phyloP scores from a whole-genome alignment of 2,797 vertebrate genomes.

The Xenops minutus region DNA sequence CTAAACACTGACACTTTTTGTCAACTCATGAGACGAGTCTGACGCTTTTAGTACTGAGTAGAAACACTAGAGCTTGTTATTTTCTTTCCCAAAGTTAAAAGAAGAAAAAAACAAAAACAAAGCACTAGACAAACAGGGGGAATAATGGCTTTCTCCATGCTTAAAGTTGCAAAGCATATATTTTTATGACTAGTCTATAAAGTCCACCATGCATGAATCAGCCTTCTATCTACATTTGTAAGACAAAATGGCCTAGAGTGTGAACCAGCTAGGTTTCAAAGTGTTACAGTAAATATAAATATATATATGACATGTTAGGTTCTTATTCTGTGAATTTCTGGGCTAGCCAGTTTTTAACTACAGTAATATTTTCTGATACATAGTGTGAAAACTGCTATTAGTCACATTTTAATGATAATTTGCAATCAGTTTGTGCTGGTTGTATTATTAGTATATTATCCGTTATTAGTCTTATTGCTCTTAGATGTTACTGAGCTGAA shows the following conservation, averaged over 20 bases:
- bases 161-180: background rate
- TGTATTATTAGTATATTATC: background rate
- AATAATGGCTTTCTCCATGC: background rate
- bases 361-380: background rate
- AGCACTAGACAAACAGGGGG: background rate
- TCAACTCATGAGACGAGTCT: slow-evolving; percentile 38
- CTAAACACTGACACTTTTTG: slow-evolving; percentile 21
- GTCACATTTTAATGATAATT: background rate
- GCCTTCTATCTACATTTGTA: background rate
- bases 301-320: background rate
- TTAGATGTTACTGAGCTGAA: background rate
- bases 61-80: background rate
- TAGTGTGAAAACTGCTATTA: background rate
- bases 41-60: background rate
- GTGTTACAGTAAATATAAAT: background rate
- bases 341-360: background rate
- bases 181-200: background rate
- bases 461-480: background rate
- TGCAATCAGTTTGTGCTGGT: background rate
- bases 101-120: background rate
- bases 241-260: background rate
- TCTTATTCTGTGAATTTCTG: background rate
- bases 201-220: background rate
- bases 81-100: background rate
- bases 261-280: background rate